Percentiles rank a stretch among this genome's conserved stretches.
Evolutionary conservation across 2,797 vertebrate genomes (phyloP).

Genomic region (Sebastes minor): DNA sequence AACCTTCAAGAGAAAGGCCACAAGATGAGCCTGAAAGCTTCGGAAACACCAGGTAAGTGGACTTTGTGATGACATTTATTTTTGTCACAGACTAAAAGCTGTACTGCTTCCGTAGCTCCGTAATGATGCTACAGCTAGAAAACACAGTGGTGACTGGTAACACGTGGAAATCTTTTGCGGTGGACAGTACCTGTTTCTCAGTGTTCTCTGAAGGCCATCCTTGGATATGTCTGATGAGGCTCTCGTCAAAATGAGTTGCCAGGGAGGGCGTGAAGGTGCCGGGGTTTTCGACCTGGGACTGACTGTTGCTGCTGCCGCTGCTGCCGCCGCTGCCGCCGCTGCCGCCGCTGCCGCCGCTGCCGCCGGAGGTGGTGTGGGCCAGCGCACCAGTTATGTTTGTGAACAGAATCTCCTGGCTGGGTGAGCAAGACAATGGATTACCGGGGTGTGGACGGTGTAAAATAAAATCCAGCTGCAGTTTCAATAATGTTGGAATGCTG

Average conservation of each 20-base stretch:
- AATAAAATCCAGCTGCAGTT: neutral
- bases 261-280: conserved; percentile 93
- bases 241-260: conserved; percentile 97
- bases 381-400: conserved; percentile 83
- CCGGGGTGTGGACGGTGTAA: neutral
- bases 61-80: neutral
- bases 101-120: neutral
- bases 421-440: conserved; percentile 40
- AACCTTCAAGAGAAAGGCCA: neutral
- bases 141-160: neutral
- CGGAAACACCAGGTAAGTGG: neutral
- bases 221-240: conserved; percentile 97
- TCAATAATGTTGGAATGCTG: neutral
- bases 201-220: conserved; percentile 98
- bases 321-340: too few relatives aligned
- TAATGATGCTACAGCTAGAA: neutral
- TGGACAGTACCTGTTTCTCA: conserved; percentile 91
- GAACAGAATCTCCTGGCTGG: conserved; percentile 91
- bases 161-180: neutral
- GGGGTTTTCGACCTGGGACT: conserved; percentile 81
- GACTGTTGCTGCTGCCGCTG: conserved; percentile 31
- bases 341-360: too few relatives aligned
- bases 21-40: neutral
- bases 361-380: conserved; percentile 49
- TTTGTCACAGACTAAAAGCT: neutral